Conservation (phyloP, 2,888 invertebrate genomes). For the Unio pictorum region DNA sequence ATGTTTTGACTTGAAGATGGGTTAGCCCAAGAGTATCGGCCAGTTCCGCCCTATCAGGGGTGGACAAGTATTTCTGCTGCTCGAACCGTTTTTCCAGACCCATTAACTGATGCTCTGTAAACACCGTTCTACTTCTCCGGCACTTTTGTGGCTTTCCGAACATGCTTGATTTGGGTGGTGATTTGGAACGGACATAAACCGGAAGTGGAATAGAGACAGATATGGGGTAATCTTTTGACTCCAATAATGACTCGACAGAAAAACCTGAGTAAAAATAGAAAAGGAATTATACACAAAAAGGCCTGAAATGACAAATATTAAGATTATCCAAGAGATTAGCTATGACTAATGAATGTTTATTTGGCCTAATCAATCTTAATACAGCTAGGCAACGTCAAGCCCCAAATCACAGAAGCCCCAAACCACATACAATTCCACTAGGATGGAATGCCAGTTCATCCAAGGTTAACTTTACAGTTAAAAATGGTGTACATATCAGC, state of each 20-base stretch:
- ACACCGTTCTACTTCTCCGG: slow-evolving; percentile 66
- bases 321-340: too few species aligned
- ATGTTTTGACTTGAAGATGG: slow-evolving; percentile 73
- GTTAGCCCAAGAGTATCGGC: slow-evolving; percentile 71
- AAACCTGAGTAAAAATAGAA: slow-evolving; percentile 16
- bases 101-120: slow-evolving; percentile 70
- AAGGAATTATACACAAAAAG: background rate
- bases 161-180: slow-evolving; percentile 46
- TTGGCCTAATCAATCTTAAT: too few species aligned
- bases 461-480: too few species aligned
- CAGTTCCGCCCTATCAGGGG: slow-evolving; percentile 71
- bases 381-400: too few species aligned
- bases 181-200: slow-evolving; percentile 61
- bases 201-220: slow-evolving; percentile 62
- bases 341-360: too few species aligned
- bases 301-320: too few species aligned
- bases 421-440: too few species aligned
- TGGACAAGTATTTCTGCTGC: slow-evolving; percentile 72
- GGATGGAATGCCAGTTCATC: too few species aligned
- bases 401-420: too few species aligned
- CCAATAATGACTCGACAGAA: slow-evolving; percentile 35
- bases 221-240: slow-evolving; percentile 28
- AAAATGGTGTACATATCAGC: too few species aligned
- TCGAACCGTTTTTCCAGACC: slow-evolving; percentile 72
- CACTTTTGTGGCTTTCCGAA: slow-evolving; percentile 60